Evolutionary conservation across 2,888 invertebrate species (phyloP).

Genomic region (Drosophila borborema): DNA sequence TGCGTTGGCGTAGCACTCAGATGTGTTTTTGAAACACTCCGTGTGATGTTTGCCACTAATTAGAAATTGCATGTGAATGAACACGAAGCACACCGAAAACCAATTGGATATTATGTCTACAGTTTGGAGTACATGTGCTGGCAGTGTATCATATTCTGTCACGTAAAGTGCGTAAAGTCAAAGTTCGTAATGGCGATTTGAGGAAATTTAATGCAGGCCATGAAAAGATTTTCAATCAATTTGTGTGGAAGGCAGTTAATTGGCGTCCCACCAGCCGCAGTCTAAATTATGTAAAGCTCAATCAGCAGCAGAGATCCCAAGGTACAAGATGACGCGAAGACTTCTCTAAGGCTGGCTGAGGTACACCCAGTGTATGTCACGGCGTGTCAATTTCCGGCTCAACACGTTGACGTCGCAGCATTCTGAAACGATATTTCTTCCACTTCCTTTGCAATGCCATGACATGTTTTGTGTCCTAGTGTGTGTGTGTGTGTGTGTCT

Average conservation of each 20-base stretch:
- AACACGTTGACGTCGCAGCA: slow-evolving; percentile 65
- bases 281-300: slow-evolving; percentile 64
- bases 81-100: slow-evolving; percentile 26
- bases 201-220: background rate
- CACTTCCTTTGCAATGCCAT: slow-evolving; percentile 49
- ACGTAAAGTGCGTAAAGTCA: slow-evolving; percentile 32
- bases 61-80: slow-evolving; percentile 55
- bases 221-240: slow-evolving; percentile 48
- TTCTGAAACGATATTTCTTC: slow-evolving; percentile 45
- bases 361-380: slow-evolving; percentile 14
- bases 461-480: slow-evolving; percentile 34
- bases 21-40: slow-evolving; percentile 53
- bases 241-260: slow-evolving; percentile 41
- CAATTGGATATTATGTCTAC: slow-evolving; percentile 52
- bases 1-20: slow-evolving; percentile 50
- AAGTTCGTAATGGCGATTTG: background rate
- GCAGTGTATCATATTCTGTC: slow-evolving; percentile 26
- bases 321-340: background rate
- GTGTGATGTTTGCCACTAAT: slow-evolving; percentile 66
- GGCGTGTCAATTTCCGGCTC: slow-evolving; percentile 71
- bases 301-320: slow-evolving; percentile 38
- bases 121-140: slow-evolving; percentile 36
- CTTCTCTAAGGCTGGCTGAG: background rate
- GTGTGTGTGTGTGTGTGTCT: slow-evolving; percentile 2
- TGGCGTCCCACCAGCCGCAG: slow-evolving; percentile 36